A percentile compares a stretch with the other conserved stretches of the same genome.
Conservation (phyloP, 2,113 vertebrate species). For the Tapirus terrestris region DNA sequence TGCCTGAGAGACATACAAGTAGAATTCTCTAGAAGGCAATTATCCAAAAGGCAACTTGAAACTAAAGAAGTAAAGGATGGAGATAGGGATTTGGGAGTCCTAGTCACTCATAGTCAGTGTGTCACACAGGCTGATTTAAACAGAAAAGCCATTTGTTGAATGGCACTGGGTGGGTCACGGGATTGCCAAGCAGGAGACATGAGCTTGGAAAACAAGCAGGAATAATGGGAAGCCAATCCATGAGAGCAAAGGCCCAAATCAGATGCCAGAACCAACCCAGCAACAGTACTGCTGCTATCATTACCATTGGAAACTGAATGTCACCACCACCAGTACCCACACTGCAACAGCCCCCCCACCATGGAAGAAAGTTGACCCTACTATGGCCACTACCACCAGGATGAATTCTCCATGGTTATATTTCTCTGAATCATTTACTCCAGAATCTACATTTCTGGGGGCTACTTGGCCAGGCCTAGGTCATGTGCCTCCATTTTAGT, state of each 20-base stretch:
- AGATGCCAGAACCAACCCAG: not conserved
- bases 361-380: not conserved
- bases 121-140: not conserved
- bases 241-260: not conserved
- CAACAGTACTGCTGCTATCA: not conserved
- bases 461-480: not conserved
- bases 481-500: not conserved
- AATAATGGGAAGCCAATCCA: not conserved
- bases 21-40: not conserved
- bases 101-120: not conserved
- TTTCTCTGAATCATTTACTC: not conserved
- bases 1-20: not conserved
- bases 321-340: not conserved
- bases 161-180: not conserved
- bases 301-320: not conserved
- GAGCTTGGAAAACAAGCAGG: not conserved
- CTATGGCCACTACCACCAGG: not conserved
- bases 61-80: not conserved
- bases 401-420: not conserved
- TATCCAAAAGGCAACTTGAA: not conserved
- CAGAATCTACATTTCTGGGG: not conserved
- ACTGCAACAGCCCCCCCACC: not conserved
- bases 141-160: not conserved
- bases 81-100: not conserved
- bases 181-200: not conserved